These are phyloP conservation scores for Urocyon cinereoargenteus DNA, from an alignment of 2,797 vertebrate genomes.

Conservation along the genomic window DNA sequence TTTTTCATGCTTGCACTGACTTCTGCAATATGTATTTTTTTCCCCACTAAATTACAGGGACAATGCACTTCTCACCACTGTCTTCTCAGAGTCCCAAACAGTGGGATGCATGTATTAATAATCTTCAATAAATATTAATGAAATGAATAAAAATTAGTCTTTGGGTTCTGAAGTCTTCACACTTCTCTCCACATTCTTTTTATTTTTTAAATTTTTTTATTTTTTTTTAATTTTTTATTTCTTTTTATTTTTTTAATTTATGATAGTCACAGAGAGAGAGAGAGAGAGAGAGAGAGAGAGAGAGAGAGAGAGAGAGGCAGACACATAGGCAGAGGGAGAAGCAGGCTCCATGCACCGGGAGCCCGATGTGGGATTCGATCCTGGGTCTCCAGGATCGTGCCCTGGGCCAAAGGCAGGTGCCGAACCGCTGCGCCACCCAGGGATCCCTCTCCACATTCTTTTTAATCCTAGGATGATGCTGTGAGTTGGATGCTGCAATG, in stretches of 20 bases:
- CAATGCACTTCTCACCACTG: not conserved
- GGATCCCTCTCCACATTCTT: not conserved
- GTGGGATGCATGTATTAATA: not conserved
- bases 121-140: not conserved
- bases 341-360: too few relatives aligned
- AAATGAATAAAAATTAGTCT: not conserved
- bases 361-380: too few relatives aligned
- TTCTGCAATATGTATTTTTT: not conserved
- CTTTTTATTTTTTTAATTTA: too few relatives aligned
- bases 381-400: too few relatives aligned
- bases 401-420: too few relatives aligned
- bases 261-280: too few relatives aligned
- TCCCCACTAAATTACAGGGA: not conserved
- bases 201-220: too few relatives aligned
- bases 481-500: not conserved
- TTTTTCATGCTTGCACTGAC: not conserved
- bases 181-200: not conserved
- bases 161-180: not conserved
- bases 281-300: too few relatives aligned
- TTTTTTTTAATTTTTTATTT: too few relatives aligned
- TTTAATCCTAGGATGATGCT: not conserved
- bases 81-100: not conserved
- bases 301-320: too few relatives aligned
- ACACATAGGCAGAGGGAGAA: too few relatives aligned
- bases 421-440: too few relatives aligned